phyloP scores from a whole-genome alignment of 2,888 invertebrate species.

The Dynastes maya region DNA sequence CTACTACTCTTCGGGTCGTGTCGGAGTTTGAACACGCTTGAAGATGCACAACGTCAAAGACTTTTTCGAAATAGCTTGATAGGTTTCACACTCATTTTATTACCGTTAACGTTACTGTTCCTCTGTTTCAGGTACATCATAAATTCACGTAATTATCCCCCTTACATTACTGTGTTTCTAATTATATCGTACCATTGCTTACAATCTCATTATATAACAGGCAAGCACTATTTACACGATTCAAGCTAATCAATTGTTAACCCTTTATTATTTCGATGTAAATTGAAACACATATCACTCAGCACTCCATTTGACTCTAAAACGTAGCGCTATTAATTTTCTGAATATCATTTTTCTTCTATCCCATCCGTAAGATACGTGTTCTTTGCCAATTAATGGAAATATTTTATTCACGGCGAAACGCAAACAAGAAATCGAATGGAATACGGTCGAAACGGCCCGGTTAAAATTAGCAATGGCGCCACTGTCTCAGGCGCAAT shows the following conservation, averaged over 20 bases:
- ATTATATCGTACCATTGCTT: not conserved
- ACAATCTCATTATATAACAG: not conserved
- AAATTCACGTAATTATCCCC: too few species aligned
- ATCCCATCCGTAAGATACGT: not conserved
- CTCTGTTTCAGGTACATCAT: too few species aligned
- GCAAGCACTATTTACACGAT: not conserved
- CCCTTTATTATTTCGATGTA: not conserved
- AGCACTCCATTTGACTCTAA: not conserved
- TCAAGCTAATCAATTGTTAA: not conserved
- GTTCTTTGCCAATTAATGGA: conserved; percentile 34
- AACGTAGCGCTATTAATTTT: conserved; percentile 20
- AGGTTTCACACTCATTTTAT: too few species aligned
- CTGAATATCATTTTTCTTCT: not conserved
- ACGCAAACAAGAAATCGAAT: conserved; percentile 40
- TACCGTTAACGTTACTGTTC: too few species aligned
- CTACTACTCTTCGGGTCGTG: too few species aligned
- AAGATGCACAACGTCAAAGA: too few species aligned
- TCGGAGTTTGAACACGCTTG: too few species aligned
- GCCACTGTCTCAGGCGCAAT: conserved; percentile 41
- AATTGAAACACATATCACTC: not conserved
- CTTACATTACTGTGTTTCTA: too few species aligned
- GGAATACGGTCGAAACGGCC: conserved; percentile 22
- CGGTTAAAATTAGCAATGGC: conserved; percentile 44
- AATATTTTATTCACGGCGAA: conserved; percentile 35
- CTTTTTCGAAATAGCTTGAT: too few species aligned